A percentile compares a stretch with the other conserved stretches of the same genome.
Conservation (phyloP, 2,113 vertebrate species). For the Connochaetes taurinus region DNA sequence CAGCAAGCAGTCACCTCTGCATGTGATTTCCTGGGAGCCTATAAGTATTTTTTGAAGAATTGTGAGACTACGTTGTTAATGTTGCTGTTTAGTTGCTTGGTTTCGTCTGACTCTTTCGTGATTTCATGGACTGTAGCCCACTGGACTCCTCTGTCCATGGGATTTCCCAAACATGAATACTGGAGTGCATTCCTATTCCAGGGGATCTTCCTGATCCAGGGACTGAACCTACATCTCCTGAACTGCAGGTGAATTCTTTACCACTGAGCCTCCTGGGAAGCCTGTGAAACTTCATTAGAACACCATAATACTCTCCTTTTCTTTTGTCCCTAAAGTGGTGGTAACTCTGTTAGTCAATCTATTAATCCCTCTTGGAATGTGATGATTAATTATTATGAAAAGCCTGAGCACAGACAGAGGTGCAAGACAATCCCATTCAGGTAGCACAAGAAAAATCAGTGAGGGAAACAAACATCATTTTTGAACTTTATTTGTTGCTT, state of each 20-base stretch:
- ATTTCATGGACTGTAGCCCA: neutral
- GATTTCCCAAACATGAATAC: neutral
- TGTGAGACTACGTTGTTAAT: neutral
- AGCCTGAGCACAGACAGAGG: neutral
- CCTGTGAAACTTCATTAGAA: neutral
- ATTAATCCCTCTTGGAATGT: neutral
- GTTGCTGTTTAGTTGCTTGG: neutral
- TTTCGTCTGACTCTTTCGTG: rapidly evolving
- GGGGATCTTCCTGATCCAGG: neutral
- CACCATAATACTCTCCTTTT: neutral
- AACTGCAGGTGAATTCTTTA: neutral
- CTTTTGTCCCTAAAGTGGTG: neutral
- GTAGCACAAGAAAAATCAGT: constrained; percentile 34
- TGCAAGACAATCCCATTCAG: neutral
- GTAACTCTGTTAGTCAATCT: neutral
- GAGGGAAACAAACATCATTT: constrained; percentile 14
- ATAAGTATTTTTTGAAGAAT: neutral
- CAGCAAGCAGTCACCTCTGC: neutral
- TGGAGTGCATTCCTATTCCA: neutral
- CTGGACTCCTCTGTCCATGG: neutral
- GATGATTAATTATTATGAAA: neutral
- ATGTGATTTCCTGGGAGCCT: neutral
- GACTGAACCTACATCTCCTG: neutral
- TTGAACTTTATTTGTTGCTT: constrained; percentile 78
- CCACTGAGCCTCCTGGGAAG: neutral